Evolutionary conservation across 1,140 invertebrate species (phyloP).

Genomic region (Onthophagus taurus): DNA sequence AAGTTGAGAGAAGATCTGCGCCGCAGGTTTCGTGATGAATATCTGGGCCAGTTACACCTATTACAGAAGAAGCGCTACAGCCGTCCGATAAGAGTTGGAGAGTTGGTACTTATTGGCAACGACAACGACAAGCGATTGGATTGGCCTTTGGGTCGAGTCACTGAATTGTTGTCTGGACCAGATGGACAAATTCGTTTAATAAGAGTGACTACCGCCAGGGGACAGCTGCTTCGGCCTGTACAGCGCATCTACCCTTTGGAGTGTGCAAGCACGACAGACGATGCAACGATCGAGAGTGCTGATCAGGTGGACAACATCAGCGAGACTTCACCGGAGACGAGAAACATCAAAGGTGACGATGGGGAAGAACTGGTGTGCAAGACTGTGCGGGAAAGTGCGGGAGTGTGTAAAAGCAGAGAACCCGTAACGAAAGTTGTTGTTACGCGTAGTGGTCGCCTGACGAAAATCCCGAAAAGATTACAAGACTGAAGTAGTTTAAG

Average conservation of each 20-base stretch:
- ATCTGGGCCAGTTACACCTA: constrained; percentile 18
- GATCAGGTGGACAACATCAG: background rate
- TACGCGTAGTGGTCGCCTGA: background rate
- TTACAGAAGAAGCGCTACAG: background rate
- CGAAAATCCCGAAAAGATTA: background rate
- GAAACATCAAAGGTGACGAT: too few species aligned
- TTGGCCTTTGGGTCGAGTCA: constrained; percentile 18
- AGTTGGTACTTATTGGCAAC: too few species aligned
- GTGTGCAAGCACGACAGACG: background rate
- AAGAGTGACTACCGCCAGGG: constrained; percentile 12
- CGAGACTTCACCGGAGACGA: background rate
- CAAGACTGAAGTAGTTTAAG: too few species aligned
- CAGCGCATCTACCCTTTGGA: constrained; percentile 7
- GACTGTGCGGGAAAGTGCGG: too few species aligned
- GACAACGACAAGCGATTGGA: constrained; percentile 19
- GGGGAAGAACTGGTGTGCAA: too few species aligned
- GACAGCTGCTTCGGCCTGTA: constrained; percentile 2
- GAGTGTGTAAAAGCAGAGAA: background rate
- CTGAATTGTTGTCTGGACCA: constrained; percentile 15
- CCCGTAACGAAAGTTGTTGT: background rate
- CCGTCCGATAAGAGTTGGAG: constrained; percentile 7
- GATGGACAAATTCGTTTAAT: constrained; percentile 19
- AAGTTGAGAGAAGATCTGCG: constrained; percentile 20
- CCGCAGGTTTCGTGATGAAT: too few species aligned
- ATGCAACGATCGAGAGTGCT: background rate